Conservation (phyloP, 2,113 vertebrate genomes). For the Syrrhaptes paradoxus region DNA sequence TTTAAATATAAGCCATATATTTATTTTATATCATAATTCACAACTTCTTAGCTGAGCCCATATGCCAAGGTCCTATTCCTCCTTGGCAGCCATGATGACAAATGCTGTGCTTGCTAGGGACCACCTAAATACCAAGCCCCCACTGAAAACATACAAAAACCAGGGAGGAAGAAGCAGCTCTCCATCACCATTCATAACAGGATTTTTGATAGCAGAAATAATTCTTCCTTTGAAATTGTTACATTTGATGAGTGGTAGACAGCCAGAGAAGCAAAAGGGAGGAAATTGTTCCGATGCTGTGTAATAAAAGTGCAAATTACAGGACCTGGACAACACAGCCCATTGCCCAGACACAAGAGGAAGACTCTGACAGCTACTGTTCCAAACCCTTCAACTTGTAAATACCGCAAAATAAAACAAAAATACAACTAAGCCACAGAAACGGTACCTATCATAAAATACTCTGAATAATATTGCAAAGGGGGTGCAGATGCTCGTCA, state of each 20-base stretch:
- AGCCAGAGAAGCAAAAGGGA: background rate
- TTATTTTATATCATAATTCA: background rate
- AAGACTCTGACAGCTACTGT: background rate
- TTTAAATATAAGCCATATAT: background rate
- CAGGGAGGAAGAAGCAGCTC: background rate
- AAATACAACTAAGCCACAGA: background rate
- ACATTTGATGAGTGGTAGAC: background rate
- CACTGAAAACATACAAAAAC: background rate
- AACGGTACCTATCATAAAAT: background rate
- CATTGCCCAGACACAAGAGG: background rate
- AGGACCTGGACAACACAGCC: background rate
- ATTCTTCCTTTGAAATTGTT: background rate
- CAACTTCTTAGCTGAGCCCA: background rate
- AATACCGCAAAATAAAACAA: background rate
- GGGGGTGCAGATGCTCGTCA: background rate
- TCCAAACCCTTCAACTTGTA: background rate
- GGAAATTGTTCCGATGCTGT: background rate
- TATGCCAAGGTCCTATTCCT: background rate
- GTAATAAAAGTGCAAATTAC: background rate
- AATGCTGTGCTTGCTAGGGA: background rate
- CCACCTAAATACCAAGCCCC: background rate
- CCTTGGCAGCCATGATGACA: background rate
- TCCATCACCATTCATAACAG: background rate
- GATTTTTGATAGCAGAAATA: background rate
- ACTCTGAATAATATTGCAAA: background rate